Conservation (phyloP, 30 jellyfish, hydroid and myxozoan genomes). For the Phacellophora camtschatica region DNA sequence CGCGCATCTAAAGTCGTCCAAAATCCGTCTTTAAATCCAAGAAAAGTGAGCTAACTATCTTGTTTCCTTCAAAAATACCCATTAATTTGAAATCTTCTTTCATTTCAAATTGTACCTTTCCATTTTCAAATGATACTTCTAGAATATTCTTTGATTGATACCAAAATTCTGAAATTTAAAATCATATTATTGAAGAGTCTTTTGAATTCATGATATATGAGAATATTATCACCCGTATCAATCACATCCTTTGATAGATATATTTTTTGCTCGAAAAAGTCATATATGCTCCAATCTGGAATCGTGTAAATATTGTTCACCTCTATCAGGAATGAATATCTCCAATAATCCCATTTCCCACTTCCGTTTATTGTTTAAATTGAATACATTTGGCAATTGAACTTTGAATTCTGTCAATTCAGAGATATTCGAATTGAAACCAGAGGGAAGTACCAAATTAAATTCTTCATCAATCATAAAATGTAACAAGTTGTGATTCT, state of each 20-base stretch:
- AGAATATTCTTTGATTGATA: too few relatives aligned
- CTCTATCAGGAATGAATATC: constrained; percentile 9
- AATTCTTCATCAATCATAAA: constrained; percentile 22
- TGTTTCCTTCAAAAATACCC: not conserved
- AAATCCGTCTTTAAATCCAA: too few relatives aligned
- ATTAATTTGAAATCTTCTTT: not conserved
- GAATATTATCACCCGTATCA: not conserved
- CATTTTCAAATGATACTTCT: not conserved
- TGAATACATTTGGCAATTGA: not conserved
- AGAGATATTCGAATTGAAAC: too few relatives aligned
- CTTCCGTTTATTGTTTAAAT: not conserved
- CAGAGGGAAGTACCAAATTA: constrained; percentile 33
- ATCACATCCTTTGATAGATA: not conserved
- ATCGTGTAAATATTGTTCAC: too few relatives aligned
- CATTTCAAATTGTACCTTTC: not conserved
- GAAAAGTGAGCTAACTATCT: too few relatives aligned
- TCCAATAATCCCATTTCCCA: constrained; percentile 44
- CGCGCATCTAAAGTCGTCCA: too few relatives aligned
- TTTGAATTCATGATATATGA: not conserved
- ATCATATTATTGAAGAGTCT: too few relatives aligned
- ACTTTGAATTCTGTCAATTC: not conserved
- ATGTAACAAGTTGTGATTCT: constrained; percentile 4
- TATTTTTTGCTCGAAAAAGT: too few relatives aligned
- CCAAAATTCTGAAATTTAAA: too few relatives aligned
- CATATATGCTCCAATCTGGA: too few relatives aligned